A percentile compares a stretch with the other conserved stretches of the same genome.
These are phyloP conservation scores for Acrocephalus kingi DNA, from an alignment of 2,113 vertebrate genomes.

Conservation along the genomic window DNA sequence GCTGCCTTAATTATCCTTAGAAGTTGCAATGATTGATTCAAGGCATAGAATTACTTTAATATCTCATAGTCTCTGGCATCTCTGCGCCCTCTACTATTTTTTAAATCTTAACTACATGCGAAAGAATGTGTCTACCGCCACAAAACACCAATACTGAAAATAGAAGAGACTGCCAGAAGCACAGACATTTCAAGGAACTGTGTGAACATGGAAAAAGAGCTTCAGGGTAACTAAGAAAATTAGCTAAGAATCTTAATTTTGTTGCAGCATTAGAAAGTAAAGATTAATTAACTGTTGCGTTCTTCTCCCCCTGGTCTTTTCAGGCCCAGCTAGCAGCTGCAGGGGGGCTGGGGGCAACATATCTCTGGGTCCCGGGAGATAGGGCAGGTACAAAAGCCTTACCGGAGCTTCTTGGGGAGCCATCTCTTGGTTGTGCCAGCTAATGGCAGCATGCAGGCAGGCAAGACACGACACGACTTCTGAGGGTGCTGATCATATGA, in stretches of 20 bases:
- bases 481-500: too few relatives aligned
- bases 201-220: neutral
- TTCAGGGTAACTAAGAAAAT: neutral
- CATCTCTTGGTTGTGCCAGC: too few relatives aligned
- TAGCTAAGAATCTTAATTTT: neutral
- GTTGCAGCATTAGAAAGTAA: neutral
- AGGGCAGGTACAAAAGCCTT: too few relatives aligned
- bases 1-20: neutral
- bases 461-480: too few relatives aligned
- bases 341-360: too few relatives aligned
- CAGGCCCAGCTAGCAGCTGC: too few relatives aligned
- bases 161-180: neutral
- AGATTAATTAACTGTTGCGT: neutral
- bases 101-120: neutral
- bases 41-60: neutral
- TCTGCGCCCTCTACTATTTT: neutral
- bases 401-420: too few relatives aligned
- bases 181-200: neutral
- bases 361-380: too few relatives aligned
- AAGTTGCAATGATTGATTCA: neutral
- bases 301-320: too few relatives aligned
- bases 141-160: neutral
- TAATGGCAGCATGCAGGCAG: too few relatives aligned
- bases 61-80: neutral
- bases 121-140: neutral